These are phyloP conservation scores for Otolemur crassicaudatus DNA, from an alignment of 2,797 vertebrate genomes.

Conservation along the genomic window DNA sequence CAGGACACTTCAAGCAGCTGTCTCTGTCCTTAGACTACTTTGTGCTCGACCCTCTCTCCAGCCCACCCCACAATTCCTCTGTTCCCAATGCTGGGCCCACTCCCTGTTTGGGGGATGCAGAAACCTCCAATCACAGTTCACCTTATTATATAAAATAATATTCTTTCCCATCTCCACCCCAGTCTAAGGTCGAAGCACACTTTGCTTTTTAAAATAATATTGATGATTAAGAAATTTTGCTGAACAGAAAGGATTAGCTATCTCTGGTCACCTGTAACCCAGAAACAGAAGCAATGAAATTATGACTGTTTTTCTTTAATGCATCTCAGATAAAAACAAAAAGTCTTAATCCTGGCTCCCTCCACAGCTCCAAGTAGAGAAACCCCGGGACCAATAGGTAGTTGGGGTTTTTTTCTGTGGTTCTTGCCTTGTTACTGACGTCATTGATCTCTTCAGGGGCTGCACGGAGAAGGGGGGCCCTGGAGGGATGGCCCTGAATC, in stretches of 20 bases:
- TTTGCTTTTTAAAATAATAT: background rate
- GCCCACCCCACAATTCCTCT: background rate
- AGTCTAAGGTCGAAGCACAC: background rate
- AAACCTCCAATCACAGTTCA: background rate
- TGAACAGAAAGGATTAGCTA: background rate
- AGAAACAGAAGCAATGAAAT: background rate
- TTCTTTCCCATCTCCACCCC: background rate
- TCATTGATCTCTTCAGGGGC: constrained; percentile 54
- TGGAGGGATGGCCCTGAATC: background rate
- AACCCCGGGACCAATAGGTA: background rate
- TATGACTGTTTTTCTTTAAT: background rate
- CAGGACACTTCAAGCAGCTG: background rate
- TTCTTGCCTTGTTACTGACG: background rate
- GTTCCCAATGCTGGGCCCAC: background rate
- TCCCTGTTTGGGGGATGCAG: background rate
- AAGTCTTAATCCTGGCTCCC: background rate
- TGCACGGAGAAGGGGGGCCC: background rate
- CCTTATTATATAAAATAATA: background rate
- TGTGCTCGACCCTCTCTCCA: background rate
- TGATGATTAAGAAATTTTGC: background rate
- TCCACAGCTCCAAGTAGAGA: background rate
- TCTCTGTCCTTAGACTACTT: background rate
- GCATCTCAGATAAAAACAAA: background rate
- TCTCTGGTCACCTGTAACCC: background rate
- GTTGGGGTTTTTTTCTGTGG: too few species aligned